phyloP scores from a whole-genome alignment of 2,888 invertebrate genomes.

The Drosophila siamana region DNA sequence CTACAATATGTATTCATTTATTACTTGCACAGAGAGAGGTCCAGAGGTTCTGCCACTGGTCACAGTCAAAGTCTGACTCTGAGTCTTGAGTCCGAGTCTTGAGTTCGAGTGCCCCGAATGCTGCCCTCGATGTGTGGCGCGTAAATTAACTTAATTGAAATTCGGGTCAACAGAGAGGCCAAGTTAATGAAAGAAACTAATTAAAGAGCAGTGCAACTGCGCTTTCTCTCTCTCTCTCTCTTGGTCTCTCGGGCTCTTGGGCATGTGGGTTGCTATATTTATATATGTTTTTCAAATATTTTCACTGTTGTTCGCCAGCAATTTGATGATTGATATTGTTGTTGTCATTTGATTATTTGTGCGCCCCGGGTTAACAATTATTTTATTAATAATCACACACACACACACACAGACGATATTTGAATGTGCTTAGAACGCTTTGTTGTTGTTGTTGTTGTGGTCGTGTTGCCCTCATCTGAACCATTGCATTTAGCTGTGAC shows the following conservation, averaged over 20 bases:
- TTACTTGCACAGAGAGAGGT: conserved; percentile 41
- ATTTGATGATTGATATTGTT: conserved; percentile 44
- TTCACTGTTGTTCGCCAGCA: conserved; percentile 52
- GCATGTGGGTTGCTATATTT: conserved; percentile 63
- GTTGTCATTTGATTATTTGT: conserved; percentile 68
- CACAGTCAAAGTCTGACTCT: conserved; percentile 24
- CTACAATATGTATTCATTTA: conserved; percentile 49
- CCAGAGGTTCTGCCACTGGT: conserved; percentile 34
- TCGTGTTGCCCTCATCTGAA: conserved; percentile 66
- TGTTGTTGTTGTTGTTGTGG: no score
- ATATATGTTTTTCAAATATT: conserved; percentile 77
- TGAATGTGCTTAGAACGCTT: conserved; percentile 58
- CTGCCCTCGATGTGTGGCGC: conserved; percentile 59
- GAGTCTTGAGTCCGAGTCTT: neutral
- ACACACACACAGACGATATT: conserved; percentile 48
- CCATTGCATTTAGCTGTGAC: conserved; percentile 31
- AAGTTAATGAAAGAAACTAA: conserved; percentile 85
- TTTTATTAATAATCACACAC: conserved; percentile 70
- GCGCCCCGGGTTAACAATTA: conserved; percentile 67
- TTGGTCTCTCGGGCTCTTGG: neutral
- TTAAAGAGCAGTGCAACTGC: conserved; percentile 80
- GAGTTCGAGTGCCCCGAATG: conserved; percentile 17
- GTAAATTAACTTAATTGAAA: conserved; percentile 85
- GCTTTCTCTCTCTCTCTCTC: conserved; percentile 4
- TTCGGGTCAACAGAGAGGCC: conserved; percentile 86